Conservation (phyloP, 2,888 invertebrate species). For the Tetragonisca angustula region DNA sequence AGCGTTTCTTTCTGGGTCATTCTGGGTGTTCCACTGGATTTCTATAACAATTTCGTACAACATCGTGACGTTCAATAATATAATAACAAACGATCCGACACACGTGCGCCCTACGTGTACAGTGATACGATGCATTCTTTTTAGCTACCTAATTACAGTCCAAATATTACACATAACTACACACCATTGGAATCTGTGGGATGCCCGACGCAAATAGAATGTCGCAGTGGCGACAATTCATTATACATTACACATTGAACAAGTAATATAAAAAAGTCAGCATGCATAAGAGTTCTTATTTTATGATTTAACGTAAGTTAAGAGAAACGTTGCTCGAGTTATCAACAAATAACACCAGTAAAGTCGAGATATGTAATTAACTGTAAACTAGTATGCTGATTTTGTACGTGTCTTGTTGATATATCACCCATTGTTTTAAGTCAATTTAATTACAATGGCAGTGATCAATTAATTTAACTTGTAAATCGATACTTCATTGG, state of each 20-base stretch:
- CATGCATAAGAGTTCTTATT: slow-evolving; percentile 35
- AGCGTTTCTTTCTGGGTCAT: not conserved
- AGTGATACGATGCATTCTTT: slow-evolving; percentile 2
- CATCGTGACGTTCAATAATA: not conserved
- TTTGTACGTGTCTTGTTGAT: not conserved
- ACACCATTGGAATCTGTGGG: not conserved
- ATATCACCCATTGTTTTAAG: not conserved
- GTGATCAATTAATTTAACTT: not conserved
- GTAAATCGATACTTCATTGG: not conserved
- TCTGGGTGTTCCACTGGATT: not conserved
- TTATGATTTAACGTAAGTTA: slow-evolving; percentile 2
- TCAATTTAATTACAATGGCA: not conserved
- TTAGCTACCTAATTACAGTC: slow-evolving; percentile 1
- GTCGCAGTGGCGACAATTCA: too few species aligned
- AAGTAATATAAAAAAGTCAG: slow-evolving; percentile 36
- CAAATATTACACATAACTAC: slow-evolving; percentile 17
- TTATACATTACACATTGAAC: slow-evolving; percentile 4
- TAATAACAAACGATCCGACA: slow-evolving; percentile 20
- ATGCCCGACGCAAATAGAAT: not conserved
- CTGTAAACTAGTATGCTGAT: not conserved
- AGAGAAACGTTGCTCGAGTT: slow-evolving; percentile 4
- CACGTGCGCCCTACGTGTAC: slow-evolving; percentile 23
- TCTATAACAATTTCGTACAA: not conserved
- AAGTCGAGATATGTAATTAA: not conserved
- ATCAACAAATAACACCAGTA: slow-evolving; percentile 3